Evolutionary conservation across 2,888 invertebrate genomes (phyloP), one percentile per base, ranked within the genome.

Genomic region (Noctua janthe): DNA sequence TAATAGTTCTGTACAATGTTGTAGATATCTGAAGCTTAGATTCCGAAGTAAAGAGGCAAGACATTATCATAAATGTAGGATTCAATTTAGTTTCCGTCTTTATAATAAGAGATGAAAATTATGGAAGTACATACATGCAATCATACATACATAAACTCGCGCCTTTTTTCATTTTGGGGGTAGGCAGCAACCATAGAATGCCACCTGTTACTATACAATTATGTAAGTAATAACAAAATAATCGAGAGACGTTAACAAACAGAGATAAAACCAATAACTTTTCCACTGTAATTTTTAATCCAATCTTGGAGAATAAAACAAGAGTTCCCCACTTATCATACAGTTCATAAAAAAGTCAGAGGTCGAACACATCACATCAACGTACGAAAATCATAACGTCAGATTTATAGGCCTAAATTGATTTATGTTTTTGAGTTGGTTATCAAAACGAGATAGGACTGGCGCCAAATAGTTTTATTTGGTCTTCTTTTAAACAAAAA

Each of bases 311-410:
- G 17, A 83, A 81, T 66, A 49, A 86, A 69, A 69, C 54, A 66
- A 72, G 59, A 80, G 15, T 59, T 56, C 43, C 51, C n/a, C n/a
- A n/a, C 62, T 67, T 84, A 84, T 83, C 73, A 59, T 0, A 54
- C 1, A 71, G 59, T 84, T 86, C 39, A 78, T 75, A 71, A 54
- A 56, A 74, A 84, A 56, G 88, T 77, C 80, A 87, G 72, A 80
- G 85, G 77, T 77, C 49, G 39, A 20, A 67, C 23, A 62, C 59
- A 72, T 73, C 69, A 73, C 54, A 72, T 29, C 51, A 56, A 67
- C 20, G 56, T 29, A 72, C 67, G 64, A 54, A 47, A 71, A 74
- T 66, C n/a, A 35, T 73, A 66, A 74, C 71, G 59, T 74, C 71
- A 76, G 23, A 76, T 54, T 71, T 29, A 43, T 71, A 54, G 51